These are phyloP conservation scores for Macaria liturata DNA, from an alignment of 2,888 invertebrate species.

Conservation along the genomic window DNA sequence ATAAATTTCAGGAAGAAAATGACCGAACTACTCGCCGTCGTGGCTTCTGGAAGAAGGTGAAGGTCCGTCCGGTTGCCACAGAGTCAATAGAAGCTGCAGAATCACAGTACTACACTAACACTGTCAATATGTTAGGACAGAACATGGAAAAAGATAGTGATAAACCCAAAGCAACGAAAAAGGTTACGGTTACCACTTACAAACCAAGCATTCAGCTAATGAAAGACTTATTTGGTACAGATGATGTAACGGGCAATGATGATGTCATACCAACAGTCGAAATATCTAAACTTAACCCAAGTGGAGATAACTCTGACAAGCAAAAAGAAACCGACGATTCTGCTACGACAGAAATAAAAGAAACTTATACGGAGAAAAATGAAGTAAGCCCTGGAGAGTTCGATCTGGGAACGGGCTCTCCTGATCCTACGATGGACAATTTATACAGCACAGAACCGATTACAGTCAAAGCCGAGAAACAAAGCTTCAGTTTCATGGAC, in stretches of 20 bases:
- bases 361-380: slow-evolving; percentile 46
- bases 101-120: slow-evolving; percentile 86
- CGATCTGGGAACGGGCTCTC: slow-evolving; percentile 68
- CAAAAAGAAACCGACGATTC: slow-evolving; percentile 32
- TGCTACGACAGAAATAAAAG: slow-evolving; percentile 41
- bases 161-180: slow-evolving; percentile 53
- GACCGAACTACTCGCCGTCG: slow-evolving; percentile 76
- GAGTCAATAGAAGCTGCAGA: slow-evolving; percentile 91
- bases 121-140: slow-evolving; percentile 79
- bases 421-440: slow-evolving; percentile 65
- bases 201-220: slow-evolving; percentile 64
- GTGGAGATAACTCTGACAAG: slow-evolving; percentile 5
- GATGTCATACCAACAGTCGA: slow-evolving; percentile 43
- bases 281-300: slow-evolving; percentile 55
- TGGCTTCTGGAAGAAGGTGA: slow-evolving; percentile 90
- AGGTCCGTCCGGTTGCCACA: slow-evolving; percentile 78
- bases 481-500: slow-evolving; percentile 66
- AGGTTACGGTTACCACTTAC: slow-evolving; percentile 64
- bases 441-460: slow-evolving; percentile 60
- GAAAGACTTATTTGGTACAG: slow-evolving; percentile 58
- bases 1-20: slow-evolving; percentile 55
- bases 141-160: slow-evolving; percentile 40
- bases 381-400: slow-evolving; percentile 61
- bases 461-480: slow-evolving; percentile 42
- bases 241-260: slow-evolving; percentile 41